A percentile compares a stretch with the other conserved stretches of the same genome.
Evolutionary conservation across 2,797 vertebrate genomes (phyloP).

Genomic region (Leucoraja ocellata): DNA sequence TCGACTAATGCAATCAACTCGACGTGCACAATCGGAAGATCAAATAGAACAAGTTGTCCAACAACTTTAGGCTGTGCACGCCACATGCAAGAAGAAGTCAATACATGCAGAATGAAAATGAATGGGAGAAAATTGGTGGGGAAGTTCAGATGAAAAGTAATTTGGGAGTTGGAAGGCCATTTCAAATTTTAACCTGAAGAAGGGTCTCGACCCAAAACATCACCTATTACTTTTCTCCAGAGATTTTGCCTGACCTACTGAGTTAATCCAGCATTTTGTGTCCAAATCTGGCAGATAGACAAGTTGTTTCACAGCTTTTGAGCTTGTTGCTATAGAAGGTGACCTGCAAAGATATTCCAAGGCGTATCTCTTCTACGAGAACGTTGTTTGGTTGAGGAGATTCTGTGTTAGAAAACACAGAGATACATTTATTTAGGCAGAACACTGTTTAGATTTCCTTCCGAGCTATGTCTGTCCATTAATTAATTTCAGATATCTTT

Average conservation of each 20-base stretch:
- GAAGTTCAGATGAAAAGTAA: not conserved
- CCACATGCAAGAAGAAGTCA: not conserved
- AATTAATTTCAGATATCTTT: not conserved
- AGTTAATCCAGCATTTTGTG: too few species aligned
- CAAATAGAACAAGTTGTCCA: too few species aligned
- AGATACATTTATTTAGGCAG: not conserved
- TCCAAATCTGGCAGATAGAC: not conserved
- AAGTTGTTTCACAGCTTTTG: not conserved
- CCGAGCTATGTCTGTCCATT: not conserved
- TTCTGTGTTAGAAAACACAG: not conserved
- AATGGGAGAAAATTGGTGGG: not conserved
- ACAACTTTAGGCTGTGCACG: too few species aligned
- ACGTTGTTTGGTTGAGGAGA: not conserved
- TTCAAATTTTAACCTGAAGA: not conserved
- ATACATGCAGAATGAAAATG: not conserved
- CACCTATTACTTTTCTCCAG: too few species aligned
- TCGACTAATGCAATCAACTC: too few species aligned
- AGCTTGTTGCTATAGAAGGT: not conserved
- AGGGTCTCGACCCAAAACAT: too few species aligned
- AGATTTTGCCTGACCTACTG: too few species aligned
- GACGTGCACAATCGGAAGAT: too few species aligned
- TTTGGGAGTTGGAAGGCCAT: not conserved
- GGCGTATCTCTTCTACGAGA: not conserved
- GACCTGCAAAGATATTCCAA: not conserved
- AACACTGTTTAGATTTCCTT: not conserved